Conservation (phyloP, 1,140 invertebrate species). For the Druon quercuslanigerum region DNA sequence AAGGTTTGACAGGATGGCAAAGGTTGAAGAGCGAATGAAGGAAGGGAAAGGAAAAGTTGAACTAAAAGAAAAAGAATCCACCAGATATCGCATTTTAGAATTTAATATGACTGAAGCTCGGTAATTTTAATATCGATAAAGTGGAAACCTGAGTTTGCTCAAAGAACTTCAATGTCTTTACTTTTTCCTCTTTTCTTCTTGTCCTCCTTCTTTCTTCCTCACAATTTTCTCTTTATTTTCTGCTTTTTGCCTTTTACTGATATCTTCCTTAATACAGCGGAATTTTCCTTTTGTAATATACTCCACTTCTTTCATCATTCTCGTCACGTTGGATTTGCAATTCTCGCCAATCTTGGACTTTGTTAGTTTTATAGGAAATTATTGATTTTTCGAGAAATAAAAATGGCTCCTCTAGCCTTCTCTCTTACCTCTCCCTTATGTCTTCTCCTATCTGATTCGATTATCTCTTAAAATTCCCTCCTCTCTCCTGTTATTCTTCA, state of each 20-base stretch:
- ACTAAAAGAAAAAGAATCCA: background rate
- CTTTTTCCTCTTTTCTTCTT: background rate
- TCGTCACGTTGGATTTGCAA: too few relatives aligned
- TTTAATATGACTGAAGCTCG: slow-evolving; percentile 19
- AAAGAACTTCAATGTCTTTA: background rate
- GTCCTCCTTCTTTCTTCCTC: background rate
- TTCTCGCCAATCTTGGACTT: too few relatives aligned
- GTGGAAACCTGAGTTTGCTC: slow-evolving; percentile 21
- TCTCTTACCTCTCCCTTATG: too few relatives aligned
- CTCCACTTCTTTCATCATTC: too few relatives aligned
- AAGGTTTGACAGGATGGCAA: slow-evolving; percentile 15
- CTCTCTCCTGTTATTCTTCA: too few relatives aligned
- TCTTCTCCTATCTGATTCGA: too few relatives aligned
- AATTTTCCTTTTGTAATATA: too few relatives aligned
- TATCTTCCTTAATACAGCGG: background rate
- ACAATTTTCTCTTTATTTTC: background rate
- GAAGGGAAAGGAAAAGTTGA: background rate
- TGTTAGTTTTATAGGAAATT: too few relatives aligned
- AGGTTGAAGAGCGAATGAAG: slow-evolving; percentile 21
- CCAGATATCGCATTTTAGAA: slow-evolving; percentile 21
- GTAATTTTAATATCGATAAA: slow-evolving; percentile 27
- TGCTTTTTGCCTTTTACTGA: background rate
- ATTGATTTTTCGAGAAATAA: too few relatives aligned
- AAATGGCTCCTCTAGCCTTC: too few relatives aligned
- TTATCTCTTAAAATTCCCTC: too few relatives aligned